Conservation (phyloP, 1,140 invertebrate species). For the Lysiphlebus fabarum region DNA sequence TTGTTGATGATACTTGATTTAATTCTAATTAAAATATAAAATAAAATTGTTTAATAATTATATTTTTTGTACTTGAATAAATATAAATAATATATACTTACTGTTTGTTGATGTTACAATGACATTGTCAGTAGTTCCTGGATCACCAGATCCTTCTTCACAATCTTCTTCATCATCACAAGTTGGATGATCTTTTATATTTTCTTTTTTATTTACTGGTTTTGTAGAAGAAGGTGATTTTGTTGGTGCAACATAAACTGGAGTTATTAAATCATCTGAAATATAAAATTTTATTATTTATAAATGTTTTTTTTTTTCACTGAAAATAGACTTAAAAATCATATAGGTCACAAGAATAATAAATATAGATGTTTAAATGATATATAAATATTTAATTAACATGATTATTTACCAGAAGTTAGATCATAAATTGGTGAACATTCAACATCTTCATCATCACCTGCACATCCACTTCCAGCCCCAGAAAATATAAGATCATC, state of each 20-base stretch:
- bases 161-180: slow-evolving; percentile 80
- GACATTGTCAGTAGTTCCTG: slow-evolving; percentile 63
- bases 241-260: slow-evolving; percentile 83
- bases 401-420: slow-evolving; percentile 62
- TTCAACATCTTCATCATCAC: slow-evolving; percentile 82
- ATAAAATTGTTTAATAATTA: background rate
- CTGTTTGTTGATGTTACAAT: slow-evolving; percentile 60
- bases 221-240: slow-evolving; percentile 61
- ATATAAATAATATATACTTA: slow-evolving; percentile 34
- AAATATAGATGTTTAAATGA: too few relatives aligned
- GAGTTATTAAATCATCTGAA: slow-evolving; percentile 83
- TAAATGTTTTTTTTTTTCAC: too few relatives aligned
- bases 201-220: slow-evolving; percentile 49
- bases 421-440: slow-evolving; percentile 79
- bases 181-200: slow-evolving; percentile 46
- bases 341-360: too few relatives aligned
- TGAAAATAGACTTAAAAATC: too few relatives aligned
- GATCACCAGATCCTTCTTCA: slow-evolving; percentile 69
- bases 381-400: too few relatives aligned
- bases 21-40: slow-evolving; percentile 39
- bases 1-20: slow-evolving; percentile 48
- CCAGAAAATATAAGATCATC: slow-evolving; percentile 87
- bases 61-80: background rate
- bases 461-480: slow-evolving; percentile 81
- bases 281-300: slow-evolving; percentile 24